phyloP scores from a whole-genome alignment of 1,140 invertebrate species.

The Odontomachus brunneus region DNA sequence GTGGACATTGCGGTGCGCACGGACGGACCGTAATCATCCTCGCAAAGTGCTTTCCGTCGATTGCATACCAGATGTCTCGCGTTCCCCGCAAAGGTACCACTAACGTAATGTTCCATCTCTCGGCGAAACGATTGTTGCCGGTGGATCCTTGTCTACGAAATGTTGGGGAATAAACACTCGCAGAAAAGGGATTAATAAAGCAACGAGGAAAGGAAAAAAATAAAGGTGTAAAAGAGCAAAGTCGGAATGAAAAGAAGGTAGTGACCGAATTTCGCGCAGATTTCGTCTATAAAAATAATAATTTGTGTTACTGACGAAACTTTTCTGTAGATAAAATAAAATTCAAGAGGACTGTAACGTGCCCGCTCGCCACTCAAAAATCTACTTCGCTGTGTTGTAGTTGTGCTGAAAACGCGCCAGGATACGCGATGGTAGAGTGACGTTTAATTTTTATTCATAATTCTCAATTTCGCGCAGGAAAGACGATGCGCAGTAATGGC shows the following conservation, averaged over 20 bases:
- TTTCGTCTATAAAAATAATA: no score
- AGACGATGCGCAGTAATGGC: not conserved
- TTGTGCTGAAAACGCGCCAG: not conserved
- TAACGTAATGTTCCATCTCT: slow-evolving; percentile 4
- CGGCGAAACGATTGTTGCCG: not conserved
- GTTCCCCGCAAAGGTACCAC: slow-evolving; percentile 8
- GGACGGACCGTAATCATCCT: slow-evolving; percentile 54
- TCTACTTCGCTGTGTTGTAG: no score
- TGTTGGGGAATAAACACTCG: not conserved
- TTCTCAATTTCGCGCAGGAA: slow-evolving; percentile 21
- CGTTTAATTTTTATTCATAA: slow-evolving; percentile 21
- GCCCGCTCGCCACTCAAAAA: no score
- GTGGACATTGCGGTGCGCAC: slow-evolving; percentile 60
- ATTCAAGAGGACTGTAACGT: no score
- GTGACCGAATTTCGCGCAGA: no score
- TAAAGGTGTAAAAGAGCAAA: no score
- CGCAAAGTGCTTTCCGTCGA: slow-evolving; percentile 41
- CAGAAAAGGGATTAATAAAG: not conserved
- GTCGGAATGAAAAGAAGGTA: no score
- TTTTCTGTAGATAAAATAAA: no score
- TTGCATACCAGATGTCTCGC: slow-evolving; percentile 47
- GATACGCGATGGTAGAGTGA: not conserved
- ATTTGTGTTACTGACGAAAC: no score
- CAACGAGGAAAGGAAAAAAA: no score
- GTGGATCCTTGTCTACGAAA: not conserved